phyloP scores from a whole-genome alignment of 2,888 invertebrate species.

The Conus canariensis region DNA sequence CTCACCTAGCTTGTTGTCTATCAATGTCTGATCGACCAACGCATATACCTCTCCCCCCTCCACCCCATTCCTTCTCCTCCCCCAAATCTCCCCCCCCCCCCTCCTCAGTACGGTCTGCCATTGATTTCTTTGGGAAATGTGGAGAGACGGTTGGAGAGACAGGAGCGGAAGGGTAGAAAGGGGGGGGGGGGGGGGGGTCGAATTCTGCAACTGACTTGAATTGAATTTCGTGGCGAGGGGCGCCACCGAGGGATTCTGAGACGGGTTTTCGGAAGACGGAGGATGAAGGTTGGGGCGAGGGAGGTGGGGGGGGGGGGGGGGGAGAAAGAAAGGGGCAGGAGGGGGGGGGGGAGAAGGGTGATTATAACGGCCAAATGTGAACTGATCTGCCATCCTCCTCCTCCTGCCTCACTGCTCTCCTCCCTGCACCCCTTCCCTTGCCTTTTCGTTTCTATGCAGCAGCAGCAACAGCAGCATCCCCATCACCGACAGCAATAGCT shows the following conservation, averaged over 20 bases:
- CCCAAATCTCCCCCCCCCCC: not conserved
- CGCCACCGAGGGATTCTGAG: not conserved
- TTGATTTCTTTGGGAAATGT: constrained; percentile 8
- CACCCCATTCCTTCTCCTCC: not conserved
- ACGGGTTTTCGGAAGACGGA: not conserved
- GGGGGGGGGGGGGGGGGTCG: too few relatives aligned
- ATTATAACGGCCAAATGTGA: too few relatives aligned
- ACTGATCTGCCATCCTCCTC: too few relatives aligned
- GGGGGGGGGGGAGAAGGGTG: not conserved
- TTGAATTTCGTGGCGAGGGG: constrained; percentile 21
- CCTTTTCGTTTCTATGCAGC: too few relatives aligned
- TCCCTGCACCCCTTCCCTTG: too few relatives aligned
- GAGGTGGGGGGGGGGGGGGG: too few relatives aligned
- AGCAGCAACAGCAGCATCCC: too few relatives aligned
- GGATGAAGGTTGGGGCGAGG: not conserved
- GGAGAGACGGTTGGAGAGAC: too few relatives aligned
- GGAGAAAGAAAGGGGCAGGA: not conserved
- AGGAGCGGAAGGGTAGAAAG: not conserved
- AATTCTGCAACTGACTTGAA: constrained; percentile 30
- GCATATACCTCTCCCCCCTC: not conserved
- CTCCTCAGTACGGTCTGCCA: not conserved
- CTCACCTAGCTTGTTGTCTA: too few relatives aligned
- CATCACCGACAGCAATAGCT: too few relatives aligned
- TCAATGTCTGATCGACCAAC: not conserved
- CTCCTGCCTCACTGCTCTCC: too few relatives aligned